phyloP scores from a whole-genome alignment of 2,113 vertebrate species.

The Leucopsar rothschildi region DNA sequence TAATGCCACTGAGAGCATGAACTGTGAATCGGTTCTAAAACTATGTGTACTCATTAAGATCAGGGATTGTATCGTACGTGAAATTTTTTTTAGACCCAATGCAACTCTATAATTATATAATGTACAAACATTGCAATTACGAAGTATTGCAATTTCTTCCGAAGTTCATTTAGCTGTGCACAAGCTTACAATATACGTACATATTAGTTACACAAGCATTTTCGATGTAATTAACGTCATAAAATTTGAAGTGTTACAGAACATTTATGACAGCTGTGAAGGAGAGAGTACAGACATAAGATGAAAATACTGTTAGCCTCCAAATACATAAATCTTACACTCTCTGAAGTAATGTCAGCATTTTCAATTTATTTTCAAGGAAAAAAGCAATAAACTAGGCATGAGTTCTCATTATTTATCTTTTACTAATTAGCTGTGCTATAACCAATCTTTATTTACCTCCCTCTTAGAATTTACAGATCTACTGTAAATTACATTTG shows the following conservation, averaged over 20 bases:
- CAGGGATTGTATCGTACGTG: neutral
- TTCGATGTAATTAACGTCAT: constrained; percentile 40
- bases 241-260: constrained; percentile 48
- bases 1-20: neutral
- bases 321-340: neutral
- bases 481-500: neutral
- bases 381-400: neutral
- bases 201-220: constrained; percentile 48
- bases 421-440: constrained; percentile 5
- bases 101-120: neutral
- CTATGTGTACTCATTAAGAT: neutral
- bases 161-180: constrained; percentile 39
- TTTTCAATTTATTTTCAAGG: neutral
- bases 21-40: neutral
- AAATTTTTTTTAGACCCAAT: neutral
- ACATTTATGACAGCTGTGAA: constrained; percentile 7
- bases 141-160: constrained; percentile 2
- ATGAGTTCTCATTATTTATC: neutral
- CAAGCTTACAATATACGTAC: constrained; percentile 6
- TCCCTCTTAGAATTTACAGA: neutral
- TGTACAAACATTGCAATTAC: constrained; percentile 16
- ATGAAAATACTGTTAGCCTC: constrained; percentile 20
- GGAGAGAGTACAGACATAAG: neutral
- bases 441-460: neutral
- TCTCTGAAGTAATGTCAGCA: neutral